These are phyloP conservation scores for Nannoperca obscura DNA, from an alignment of 2,797 vertebrate genomes.

Conservation along the genomic window DNA sequence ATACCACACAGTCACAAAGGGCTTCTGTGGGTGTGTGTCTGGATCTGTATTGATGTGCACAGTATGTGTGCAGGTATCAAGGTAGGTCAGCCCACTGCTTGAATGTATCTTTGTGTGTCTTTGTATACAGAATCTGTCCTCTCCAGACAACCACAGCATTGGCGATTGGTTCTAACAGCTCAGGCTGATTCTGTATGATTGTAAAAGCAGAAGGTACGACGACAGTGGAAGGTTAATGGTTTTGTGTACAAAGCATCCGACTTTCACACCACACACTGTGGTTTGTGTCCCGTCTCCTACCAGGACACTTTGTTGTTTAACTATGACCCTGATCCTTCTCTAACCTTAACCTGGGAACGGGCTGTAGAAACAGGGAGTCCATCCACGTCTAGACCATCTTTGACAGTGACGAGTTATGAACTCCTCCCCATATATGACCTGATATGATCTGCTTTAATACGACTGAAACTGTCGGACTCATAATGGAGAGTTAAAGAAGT, in stretches of 20 bases:
- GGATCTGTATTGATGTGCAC: slow-evolving; percentile 4
- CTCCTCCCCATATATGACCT: no score
- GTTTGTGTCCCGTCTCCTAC: neutral
- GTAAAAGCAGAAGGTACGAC: neutral
- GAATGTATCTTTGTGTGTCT: neutral
- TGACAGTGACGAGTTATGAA: no score
- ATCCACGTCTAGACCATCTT: no score
- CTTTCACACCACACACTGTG: neutral
- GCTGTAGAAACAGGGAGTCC: no score
- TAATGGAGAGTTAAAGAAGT: no score
- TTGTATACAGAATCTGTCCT: neutral
- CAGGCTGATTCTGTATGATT: neutral
- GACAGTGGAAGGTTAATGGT: neutral
- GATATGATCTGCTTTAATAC: no score
- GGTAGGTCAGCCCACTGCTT: neutral
- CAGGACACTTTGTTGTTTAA: neutral
- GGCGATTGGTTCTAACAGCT: neutral
- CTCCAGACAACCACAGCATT: neutral
- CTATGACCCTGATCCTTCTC: neutral
- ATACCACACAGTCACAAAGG: slow-evolving; percentile 18
- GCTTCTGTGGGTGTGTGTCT: neutral
- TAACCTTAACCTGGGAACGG: neutral
- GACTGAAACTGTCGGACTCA: no score
- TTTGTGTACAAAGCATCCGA: neutral
- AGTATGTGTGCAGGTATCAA: neutral